These are phyloP conservation scores for Channallabes apus DNA, from an alignment of 2,797 vertebrate species.

Conservation along the genomic window DNA sequence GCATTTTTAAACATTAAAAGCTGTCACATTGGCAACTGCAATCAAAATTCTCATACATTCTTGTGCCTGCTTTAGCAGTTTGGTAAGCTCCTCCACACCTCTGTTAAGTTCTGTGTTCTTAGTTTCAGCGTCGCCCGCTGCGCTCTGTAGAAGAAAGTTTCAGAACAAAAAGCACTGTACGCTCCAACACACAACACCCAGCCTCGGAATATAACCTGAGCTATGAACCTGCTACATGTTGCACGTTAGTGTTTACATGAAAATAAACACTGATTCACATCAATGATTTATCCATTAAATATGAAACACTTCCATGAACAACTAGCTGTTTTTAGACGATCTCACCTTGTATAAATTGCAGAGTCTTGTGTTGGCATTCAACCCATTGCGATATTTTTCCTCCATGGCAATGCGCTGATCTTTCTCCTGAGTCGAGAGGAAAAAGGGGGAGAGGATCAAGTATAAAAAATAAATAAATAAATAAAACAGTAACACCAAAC, in stretches of 20 bases:
- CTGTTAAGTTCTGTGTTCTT: slow-evolving; percentile 88
- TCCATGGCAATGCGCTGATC: slow-evolving; percentile 88
- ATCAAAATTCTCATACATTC: slow-evolving; percentile 74
- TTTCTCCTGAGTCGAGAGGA: slow-evolving; percentile 76
- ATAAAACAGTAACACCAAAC: neutral
- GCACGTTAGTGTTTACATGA: too few relatives aligned
- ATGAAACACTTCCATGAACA: neutral
- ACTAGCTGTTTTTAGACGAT: neutral
- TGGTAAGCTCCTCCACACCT: slow-evolving; percentile 90
- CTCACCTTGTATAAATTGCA: slow-evolving; percentile 93
- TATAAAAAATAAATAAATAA: neutral
- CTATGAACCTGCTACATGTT: too few relatives aligned
- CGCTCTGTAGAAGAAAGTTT: slow-evolving; percentile 69
- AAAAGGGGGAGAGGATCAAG: neutral
- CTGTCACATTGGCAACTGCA: neutral
- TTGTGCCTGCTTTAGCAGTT: slow-evolving; percentile 82
- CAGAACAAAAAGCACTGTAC: neutral
- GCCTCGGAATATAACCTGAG: neutral
- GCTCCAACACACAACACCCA: too few relatives aligned
- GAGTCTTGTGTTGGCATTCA: slow-evolving; percentile 90
- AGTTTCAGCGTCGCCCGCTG: slow-evolving; percentile 84
- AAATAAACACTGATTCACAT: neutral
- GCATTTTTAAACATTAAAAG: neutral
- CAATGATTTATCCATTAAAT: neutral
- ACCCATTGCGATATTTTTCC: slow-evolving; percentile 91